Conservation (phyloP, 2,113 vertebrate species). For the Mohoua ochrocephala region DNA sequence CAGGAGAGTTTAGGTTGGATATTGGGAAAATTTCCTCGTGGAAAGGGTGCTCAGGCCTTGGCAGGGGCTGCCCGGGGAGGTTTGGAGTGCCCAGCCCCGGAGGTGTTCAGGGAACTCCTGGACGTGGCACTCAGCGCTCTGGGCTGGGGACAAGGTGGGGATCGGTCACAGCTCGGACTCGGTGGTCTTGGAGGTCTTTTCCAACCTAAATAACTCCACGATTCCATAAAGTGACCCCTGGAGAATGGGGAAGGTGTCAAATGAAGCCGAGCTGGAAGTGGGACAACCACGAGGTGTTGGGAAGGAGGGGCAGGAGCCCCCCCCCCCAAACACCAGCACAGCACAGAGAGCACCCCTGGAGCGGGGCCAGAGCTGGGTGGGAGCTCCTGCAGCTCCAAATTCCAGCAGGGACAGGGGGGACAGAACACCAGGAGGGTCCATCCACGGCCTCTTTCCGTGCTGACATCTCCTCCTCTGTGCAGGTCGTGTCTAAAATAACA, state of each 20-base stretch:
- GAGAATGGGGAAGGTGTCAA: neutral
- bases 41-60: neutral
- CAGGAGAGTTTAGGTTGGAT: neutral
- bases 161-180: neutral
- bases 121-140: accelerated
- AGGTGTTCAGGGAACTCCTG: neutral
- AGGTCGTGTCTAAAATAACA: slow-evolving; percentile 37
- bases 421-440: neutral
- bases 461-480: slow-evolving; percentile 7
- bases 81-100: neutral
- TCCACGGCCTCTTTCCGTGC: neutral
- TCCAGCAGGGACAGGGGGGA: neutral
- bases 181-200: neutral
- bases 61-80: neutral
- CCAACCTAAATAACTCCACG: neutral
- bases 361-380: neutral
- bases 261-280: neutral
- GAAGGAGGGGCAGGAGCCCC: too few species aligned
- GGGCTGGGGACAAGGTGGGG: neutral
- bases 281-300: neutral
- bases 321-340: neutral
- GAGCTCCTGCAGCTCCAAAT: neutral
- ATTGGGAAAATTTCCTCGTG: neutral
- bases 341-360: accelerated
- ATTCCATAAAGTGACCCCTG: neutral